Evolutionary conservation across 2,888 invertebrate species (phyloP), one percentile per base, ranked within the genome.

Genomic region (Strigamia maritima): DNA sequence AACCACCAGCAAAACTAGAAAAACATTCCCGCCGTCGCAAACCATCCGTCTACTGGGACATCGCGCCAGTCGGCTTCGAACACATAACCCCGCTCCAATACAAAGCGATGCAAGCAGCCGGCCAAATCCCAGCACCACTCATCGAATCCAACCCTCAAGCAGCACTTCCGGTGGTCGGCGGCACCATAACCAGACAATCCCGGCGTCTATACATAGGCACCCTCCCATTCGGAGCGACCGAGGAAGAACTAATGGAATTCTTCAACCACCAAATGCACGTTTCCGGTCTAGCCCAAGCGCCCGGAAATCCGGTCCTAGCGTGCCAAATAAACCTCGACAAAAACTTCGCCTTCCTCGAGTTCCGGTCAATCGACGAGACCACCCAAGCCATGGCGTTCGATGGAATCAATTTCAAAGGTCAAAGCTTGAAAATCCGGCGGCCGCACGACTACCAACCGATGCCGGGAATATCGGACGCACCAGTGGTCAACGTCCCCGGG

Each of bases 371-470:
- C 85, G 98, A 98, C 89, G 98, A 98, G 87, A 98, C 98, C 6
- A 97, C 98, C 65, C 97, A 98, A 86, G 98, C 98, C 1, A 98
- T 98, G 97, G 98, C 98, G 28, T 98, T 98, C 87, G 98, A 98
- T 88, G 98, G 98, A 44, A 98, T 98, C 83, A 97, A 97, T 87
- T 98, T 98, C 87, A 97, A 98, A 88, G 95, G 95, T 70, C 98
- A 98, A 87, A 97, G 97, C 87, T 91, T 99, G 86, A 98, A 98
- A 89, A 97, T 99, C 81, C 90, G 98, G 82, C 90, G 98, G 83
- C 98, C 98, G 0, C 94, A 98, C 84, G 98, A 99, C 89, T 99
- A 98, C 86, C 98, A 98, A 85, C 98, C 98, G 0, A 95, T 98
- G 91, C 97, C 97, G 79, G 97, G 97, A 83, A 92, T 94, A 90